phyloP scores from a whole-genome alignment of 2,113 vertebrate genomes.

The Oreochromis spilurus region DNA sequence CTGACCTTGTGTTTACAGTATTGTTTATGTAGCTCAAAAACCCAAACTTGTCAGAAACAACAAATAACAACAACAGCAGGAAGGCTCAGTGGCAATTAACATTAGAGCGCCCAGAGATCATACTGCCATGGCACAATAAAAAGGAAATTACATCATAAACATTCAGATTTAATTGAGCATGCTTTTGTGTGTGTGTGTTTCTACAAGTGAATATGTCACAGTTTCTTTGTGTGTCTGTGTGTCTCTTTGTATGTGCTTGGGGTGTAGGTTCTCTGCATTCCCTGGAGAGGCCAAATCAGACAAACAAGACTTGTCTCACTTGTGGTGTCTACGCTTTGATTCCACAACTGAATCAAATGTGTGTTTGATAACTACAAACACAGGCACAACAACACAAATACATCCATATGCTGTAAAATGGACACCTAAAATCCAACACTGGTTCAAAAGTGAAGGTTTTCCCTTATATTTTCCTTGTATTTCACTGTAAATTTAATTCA shows the following conservation, averaged over 20 bases:
- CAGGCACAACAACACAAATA: neutral
- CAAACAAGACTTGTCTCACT: constrained; percentile 43
- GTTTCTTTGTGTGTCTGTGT: neutral
- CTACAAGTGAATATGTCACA: neutral
- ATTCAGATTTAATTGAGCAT: constrained; percentile 40
- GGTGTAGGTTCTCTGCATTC: constrained; percentile 18
- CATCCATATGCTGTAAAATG: neutral
- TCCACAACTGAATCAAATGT: constrained; percentile 5
- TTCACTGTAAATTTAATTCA: neutral
- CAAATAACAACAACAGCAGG: constrained; percentile 12
- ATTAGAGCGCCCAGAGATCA: constrained; percentile 21
- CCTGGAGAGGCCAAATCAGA: constrained; percentile 48
- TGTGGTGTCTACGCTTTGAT: constrained; percentile 30
- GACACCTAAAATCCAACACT: neutral
- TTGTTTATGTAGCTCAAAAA: constrained; percentile 18
- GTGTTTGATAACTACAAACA: constrained; percentile 9
- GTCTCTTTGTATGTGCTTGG: neutral
- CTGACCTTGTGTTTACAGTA: constrained; percentile 27
- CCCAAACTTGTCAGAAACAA: constrained; percentile 37
- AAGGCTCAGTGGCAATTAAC: constrained; percentile 39
- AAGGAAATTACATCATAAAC: constrained; percentile 44
- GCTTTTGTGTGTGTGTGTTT: neutral
- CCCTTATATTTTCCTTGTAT: neutral
- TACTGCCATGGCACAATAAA: neutral
- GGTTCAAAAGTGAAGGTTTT: neutral